phyloP scores from a whole-genome alignment of 2,113 vertebrate genomes.

The human (Homo sapiens) region GRCh38 chr2:123344001-123344500 shows the following conservation, averaged over 20 bases:
- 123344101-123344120: not conserved
- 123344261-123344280: not conserved
- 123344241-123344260: not conserved
- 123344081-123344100: not conserved
- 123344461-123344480: conserved; percentile 44
- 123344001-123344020: not conserved
- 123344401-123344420: conserved; percentile 54
- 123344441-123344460: conserved; percentile 55
- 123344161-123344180: not conserved
- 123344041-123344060: not conserved
- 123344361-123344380: not conserved
- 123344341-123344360: conserved; percentile 62
- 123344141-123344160: not conserved
- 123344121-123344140: not conserved
- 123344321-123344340: not conserved
- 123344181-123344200: not conserved
- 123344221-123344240: not conserved
- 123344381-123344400: not conserved
- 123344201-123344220: not conserved
- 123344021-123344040: not conserved
- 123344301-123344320: not conserved
- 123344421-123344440: conserved; percentile 62
- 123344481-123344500: conserved; percentile 62
- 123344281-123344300: not conserved
- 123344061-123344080: too few relatives aligned